Percentiles rank a stretch among this genome's conserved stretches.
Evolutionary conservation across 64 coral and sea anemone genomes (phyloP).

Genomic region (Stichodactyla helianthus): DNA sequence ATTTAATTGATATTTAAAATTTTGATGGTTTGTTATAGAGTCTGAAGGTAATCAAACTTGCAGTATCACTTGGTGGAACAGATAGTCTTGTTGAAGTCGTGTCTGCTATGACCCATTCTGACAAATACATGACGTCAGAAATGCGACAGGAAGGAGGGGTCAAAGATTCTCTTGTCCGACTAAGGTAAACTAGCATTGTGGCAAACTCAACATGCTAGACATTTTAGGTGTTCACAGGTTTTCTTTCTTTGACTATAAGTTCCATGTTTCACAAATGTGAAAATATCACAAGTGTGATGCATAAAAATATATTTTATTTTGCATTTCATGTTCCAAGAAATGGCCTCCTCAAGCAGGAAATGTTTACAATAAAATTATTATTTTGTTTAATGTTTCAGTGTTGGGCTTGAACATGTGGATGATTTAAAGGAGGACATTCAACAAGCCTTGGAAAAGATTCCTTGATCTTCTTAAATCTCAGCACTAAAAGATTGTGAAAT

Average conservation of each 20-base stretch:
- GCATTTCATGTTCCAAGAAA: too few species aligned
- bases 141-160: slow-evolving; percentile 36
- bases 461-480: not conserved
- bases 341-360: too few species aligned
- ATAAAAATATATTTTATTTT: too few species aligned
- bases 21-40: slow-evolving; percentile 19
- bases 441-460: slow-evolving; percentile 48
- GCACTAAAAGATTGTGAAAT: too few species aligned
- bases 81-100: slow-evolving; percentile 62
- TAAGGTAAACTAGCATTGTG: slow-evolving; percentile 32
- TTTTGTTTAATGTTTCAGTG: slow-evolving; percentile 28
- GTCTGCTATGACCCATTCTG: slow-evolving; percentile 34
- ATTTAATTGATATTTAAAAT: not conserved
- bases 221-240: too few species aligned
- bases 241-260: too few species aligned
- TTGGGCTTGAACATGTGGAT: slow-evolving; percentile 80
- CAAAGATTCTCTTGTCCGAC: slow-evolving; percentile 49
- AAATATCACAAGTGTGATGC: too few species aligned
- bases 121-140: slow-evolving; percentile 63
- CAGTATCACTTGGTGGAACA: slow-evolving; percentile 64
- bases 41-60: slow-evolving; percentile 59
- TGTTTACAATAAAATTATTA: too few species aligned
- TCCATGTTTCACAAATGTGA: too few species aligned
- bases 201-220: not conserved
- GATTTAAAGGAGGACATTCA: slow-evolving; percentile 78